Conservation (phyloP, 2,888 invertebrate genomes). For the Branchipolynoe longqiensis region DNA sequence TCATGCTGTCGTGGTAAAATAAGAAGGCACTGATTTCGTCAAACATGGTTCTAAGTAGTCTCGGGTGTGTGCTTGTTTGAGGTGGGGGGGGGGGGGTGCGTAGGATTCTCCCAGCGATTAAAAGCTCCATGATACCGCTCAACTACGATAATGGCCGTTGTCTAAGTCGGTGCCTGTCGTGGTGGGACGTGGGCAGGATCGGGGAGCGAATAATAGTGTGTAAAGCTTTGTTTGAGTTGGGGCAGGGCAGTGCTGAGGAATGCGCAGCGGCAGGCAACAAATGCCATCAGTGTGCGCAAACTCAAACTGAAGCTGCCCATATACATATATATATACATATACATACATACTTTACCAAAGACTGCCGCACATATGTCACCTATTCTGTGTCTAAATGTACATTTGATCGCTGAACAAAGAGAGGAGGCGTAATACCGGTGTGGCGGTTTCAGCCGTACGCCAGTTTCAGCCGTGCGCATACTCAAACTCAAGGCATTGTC, state of each 20-base stretch:
- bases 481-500: too few species aligned
- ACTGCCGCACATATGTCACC: slow-evolving; percentile 39
- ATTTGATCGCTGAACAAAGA: slow-evolving; percentile 46
- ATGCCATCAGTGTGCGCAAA: slow-evolving; percentile 51
- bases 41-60: slow-evolving; percentile 49
- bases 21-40: slow-evolving; percentile 22
- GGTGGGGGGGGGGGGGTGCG: too few species aligned
- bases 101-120: slow-evolving; percentile 50
- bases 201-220: slow-evolving; percentile 44
- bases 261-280: slow-evolving; percentile 49
- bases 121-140: slow-evolving; percentile 49
- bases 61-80: too few species aligned
- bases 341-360: slow-evolving; percentile 19
- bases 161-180: slow-evolving; percentile 12
- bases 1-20: slow-evolving; percentile 32
- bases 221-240: slow-evolving; percentile 56
- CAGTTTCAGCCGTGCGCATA: too few species aligned
- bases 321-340: slow-evolving; percentile 52
- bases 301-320: slow-evolving; percentile 52
- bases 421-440: too few species aligned
- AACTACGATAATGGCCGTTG: slow-evolving; percentile 49
- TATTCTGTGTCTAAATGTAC: slow-evolving; percentile 55
- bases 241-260: slow-evolving; percentile 36
- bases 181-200: slow-evolving; percentile 13
- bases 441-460: too few species aligned